These are phyloP conservation scores for Ricordea florida DNA, from an alignment of 92 coral and sea anemone species.

Conservation along the genomic window DNA sequence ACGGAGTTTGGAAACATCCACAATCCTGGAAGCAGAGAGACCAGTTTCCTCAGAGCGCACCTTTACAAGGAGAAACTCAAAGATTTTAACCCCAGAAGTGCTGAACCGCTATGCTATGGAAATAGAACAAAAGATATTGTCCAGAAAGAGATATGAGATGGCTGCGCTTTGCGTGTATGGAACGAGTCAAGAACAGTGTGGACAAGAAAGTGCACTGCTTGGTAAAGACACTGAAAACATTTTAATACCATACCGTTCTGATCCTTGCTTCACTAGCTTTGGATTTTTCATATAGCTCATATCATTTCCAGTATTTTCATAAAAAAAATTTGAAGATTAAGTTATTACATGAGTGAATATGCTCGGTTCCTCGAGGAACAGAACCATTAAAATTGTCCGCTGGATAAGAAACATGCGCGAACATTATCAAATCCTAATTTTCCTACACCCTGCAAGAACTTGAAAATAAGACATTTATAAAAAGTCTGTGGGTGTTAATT, in stretches of 20 bases:
- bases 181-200: constrained; percentile 20
- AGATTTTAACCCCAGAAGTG: constrained; percentile 30
- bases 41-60: constrained; percentile 1
- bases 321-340: background rate
- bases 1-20: background rate
- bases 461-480: no score
- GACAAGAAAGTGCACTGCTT: constrained; percentile 9
- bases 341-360: background rate
- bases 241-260: constrained; percentile 22
- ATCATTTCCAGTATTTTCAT: background rate
- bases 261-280: constrained; percentile 37
- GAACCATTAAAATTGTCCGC: no score
- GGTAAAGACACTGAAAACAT: constrained; percentile 36
- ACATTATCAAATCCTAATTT: no score
- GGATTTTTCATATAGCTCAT: constrained; percentile 3
- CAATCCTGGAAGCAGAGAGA: background rate
- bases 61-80: constrained; percentile 26
- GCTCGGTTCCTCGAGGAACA: no score
- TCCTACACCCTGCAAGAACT: no score
- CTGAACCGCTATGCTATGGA: constrained; percentile 33
- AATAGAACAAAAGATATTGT: constrained; percentile 27
- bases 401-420: no score
- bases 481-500: no score
- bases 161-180: constrained; percentile 34
- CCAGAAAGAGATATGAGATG: constrained; percentile 29